Evolutionary conservation across 2,797 vertebrate species (phyloP).

Genomic region (Spheniscus humboldti): DNA sequence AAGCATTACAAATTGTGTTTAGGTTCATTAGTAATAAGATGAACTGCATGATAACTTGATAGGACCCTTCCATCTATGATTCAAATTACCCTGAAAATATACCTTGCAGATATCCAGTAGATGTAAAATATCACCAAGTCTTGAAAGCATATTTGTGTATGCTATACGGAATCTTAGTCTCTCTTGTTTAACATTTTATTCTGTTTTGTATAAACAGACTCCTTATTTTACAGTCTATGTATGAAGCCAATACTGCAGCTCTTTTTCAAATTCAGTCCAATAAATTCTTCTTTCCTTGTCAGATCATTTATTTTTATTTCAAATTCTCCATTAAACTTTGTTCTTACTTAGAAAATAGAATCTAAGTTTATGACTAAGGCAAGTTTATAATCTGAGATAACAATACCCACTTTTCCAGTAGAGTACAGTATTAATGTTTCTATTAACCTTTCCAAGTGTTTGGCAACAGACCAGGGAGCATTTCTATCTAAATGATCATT

Average conservation of each 20-base stretch:
- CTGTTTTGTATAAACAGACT: not conserved
- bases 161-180: not conserved
- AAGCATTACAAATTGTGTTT: not conserved
- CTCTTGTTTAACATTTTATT: not conserved
- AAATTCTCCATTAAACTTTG: not conserved
- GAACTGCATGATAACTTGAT: not conserved
- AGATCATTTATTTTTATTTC: slow-evolving; percentile 3
- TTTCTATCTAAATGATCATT: not conserved
- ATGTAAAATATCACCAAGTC: not conserved
- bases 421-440: not conserved
- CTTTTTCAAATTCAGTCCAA: not conserved
- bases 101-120: not conserved
- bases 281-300: not conserved
- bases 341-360: not conserved
- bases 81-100: not conserved
- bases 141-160: not conserved
- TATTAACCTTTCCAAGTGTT: not conserved
- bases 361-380: not conserved
- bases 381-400: not conserved
- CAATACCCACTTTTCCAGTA: not conserved
- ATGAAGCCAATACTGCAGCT: not conserved
- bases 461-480: not conserved
- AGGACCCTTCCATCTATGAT: not conserved
- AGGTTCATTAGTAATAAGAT: not conserved
- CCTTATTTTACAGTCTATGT: not conserved